Base-by-base conservation (phyloP, 2,888 invertebrate species). In the Chromoteleia sp. region DNA sequence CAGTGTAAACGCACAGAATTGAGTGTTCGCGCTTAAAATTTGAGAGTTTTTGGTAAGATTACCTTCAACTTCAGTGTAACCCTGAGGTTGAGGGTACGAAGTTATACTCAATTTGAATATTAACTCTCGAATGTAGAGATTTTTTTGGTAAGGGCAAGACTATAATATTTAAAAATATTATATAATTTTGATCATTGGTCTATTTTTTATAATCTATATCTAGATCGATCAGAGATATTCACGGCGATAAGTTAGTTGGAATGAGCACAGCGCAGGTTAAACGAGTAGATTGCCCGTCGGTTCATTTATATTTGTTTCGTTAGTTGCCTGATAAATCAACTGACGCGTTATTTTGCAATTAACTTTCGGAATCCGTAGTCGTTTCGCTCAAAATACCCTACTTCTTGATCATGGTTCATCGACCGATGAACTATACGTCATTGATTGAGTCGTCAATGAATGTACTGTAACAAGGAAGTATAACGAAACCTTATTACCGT, bases 341-440 rank as follows among this genome's bases (percentile, higher is more conserved):
- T 54, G 59, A 33, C 70, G 52, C 25, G 30, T 65, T 80, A 48
- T 43, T 73, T 29, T 19, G 71, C 68, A 68, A 54, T 77, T 77
- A 77, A 81, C 67, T 76, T 59, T 45, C 50, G 61, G 48, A 36
- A 71, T 65, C 71, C 56, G 43, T 36, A n/a, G 6, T 25, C 6
- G 3, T 25, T 25, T 25, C 25, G 52, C 54, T 54, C 48, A 50
- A 50, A 58, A 30, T 75, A 70, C 63, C 58, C 73, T 59, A 73
- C 67, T 61, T 79, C 45, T 61, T 19, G 7, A 50, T 43, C 58
- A 41, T 29, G 43, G 76, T 71, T 71, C 81, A 21, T 71, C 48
- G 81, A 59, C 81, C 75, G 75, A 81, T 76, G n/a, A 71, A 41
- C 56, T 48, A 29, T 29, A 67, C n/a, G n/a, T n/a, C n/a, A n/a